Conservation (phyloP, 2,797 vertebrate species). For the Scomberomorus guttatus region DNA sequence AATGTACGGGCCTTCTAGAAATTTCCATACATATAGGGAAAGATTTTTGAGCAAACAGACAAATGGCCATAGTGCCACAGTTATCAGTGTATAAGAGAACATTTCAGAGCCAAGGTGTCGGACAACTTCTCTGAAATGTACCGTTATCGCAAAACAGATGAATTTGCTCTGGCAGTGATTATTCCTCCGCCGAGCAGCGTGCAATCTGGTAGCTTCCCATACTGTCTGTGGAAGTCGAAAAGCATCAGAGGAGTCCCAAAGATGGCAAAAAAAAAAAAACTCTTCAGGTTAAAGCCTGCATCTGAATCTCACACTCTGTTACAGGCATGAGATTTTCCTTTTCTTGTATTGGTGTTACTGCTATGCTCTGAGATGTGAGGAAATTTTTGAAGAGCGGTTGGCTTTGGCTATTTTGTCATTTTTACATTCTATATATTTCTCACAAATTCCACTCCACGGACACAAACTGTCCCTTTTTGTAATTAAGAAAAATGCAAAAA, state of each 20-base stretch:
- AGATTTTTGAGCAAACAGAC: conserved; percentile 42
- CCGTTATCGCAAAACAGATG: conserved; percentile 80
- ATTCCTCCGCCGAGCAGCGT: conserved; percentile 58
- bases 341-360: conserved; percentile 45
- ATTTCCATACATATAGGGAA: conserved; percentile 71
- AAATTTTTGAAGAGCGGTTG: conserved; percentile 33
- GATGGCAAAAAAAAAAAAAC: conserved; percentile 37
- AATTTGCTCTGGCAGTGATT: conserved; percentile 79
- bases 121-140: conserved; percentile 77
- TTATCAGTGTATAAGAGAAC: conserved; percentile 61
- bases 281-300: conserved; percentile 61
- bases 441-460: background rate
- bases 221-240: conserved; percentile 61
- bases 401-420: conserved; percentile 37
- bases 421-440: background rate
- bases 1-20: conserved; percentile 15
- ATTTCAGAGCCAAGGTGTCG: conserved; percentile 71
- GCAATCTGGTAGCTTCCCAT: conserved; percentile 70
- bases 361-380: conserved; percentile 47
- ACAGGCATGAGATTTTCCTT: conserved; percentile 61
- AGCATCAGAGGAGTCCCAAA: conserved; percentile 58
- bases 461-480: conserved; percentile 22
- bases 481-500: conserved; percentile 51
- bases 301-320: conserved; percentile 65
- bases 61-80: conserved; percentile 49